Percentiles rank a stretch among this genome's conserved stretches.
phyloP scores from a whole-genome alignment of 2,797 vertebrate species.

The Pangasius macronema region DNA sequence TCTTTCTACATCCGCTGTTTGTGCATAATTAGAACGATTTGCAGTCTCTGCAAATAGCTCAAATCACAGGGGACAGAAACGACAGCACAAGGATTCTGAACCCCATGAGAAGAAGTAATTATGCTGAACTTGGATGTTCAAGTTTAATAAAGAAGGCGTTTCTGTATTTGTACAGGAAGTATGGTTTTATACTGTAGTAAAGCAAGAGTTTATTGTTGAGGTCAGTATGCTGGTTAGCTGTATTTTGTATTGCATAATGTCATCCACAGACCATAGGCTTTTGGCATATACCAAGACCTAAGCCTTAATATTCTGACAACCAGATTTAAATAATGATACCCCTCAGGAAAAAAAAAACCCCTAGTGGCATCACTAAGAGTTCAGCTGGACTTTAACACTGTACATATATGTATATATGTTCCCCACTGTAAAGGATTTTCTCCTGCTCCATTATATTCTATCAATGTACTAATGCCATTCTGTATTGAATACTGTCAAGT shows the following conservation, averaged over 20 bases:
- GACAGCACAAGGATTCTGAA: not conserved
- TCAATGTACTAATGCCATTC: not conserved
- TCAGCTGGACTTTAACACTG: not conserved
- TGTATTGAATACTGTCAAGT: not conserved
- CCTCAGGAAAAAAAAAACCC: no score
- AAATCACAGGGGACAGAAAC: conserved; percentile 20
- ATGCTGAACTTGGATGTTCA: not conserved
- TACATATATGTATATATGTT: not conserved
- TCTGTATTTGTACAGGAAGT: conserved; percentile 4
- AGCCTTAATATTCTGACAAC: not conserved
- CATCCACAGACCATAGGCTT: not conserved
- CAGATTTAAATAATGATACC: not conserved
- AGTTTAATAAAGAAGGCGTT: conserved; percentile 4
- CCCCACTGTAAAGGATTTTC: not conserved
- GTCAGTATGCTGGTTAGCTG: not conserved
- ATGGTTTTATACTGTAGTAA: not conserved
- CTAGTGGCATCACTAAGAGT: not conserved
- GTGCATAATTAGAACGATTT: conserved; percentile 24
- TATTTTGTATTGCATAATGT: not conserved
- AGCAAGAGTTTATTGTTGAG: not conserved
- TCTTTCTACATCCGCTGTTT: conserved; percentile 27
- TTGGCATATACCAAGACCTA: not conserved
- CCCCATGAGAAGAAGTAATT: conserved; percentile 19
- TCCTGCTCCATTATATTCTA: not conserved
- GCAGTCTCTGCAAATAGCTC: conserved; percentile 21